Conservation (phyloP, 2,113 vertebrate genomes). For the Trogon melanurus region DNA sequence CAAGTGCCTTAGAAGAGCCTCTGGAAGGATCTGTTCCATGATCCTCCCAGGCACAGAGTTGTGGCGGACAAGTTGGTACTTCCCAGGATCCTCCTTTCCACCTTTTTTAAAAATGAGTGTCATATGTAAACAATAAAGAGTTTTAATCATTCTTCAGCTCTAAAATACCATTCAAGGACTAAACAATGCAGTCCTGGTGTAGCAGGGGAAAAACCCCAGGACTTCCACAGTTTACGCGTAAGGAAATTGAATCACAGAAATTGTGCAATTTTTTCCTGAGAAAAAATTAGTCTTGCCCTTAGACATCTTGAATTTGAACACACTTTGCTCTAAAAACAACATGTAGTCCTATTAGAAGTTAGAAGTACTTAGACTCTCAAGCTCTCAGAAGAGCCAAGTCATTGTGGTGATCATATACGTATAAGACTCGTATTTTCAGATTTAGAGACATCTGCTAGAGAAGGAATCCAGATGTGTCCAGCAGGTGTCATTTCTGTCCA, state of each 20-base stretch:
- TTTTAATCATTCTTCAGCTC: not conserved
- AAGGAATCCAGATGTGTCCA: not conserved
- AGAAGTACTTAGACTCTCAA: not conserved
- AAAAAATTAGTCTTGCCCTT: not conserved
- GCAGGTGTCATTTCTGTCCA: constrained; percentile 9
- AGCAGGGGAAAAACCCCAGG: not conserved
- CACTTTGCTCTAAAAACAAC: not conserved
- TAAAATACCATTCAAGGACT: not conserved
- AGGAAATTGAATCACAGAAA: not conserved
- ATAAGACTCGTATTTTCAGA: not conserved
- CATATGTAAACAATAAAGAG: not conserved
- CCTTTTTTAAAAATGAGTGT: not conserved
- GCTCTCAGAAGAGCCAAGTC: not conserved
- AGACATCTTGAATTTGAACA: not conserved
- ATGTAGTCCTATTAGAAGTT: not conserved
- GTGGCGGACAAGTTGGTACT: not conserved
- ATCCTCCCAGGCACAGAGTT: not conserved
- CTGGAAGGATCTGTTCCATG: not conserved
- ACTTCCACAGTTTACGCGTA: not conserved
- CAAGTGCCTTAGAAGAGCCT: not conserved
- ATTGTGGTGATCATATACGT: not conserved
- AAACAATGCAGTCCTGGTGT: not conserved
- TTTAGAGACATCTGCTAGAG: not conserved
- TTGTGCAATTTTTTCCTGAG: not conserved
- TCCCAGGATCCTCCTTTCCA: not conserved